Base-by-base conservation (phyloP, 2,113 vertebrate genomes). In the Carassius auratus region DNA sequence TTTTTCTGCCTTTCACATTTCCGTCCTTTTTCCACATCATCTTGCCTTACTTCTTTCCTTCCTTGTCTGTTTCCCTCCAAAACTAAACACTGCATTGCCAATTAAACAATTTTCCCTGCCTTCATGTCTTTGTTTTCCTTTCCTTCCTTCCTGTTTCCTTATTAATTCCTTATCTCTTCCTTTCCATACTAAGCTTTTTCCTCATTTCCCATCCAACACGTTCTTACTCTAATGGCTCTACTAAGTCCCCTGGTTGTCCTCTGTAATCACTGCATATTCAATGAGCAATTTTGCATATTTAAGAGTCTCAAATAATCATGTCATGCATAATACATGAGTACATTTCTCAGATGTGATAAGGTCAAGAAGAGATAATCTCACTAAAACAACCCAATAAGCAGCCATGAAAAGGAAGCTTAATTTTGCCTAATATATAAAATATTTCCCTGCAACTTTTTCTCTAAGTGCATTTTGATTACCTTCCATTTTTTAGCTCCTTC, bases 271-370 rank as follows among this genome's bases (percentile, higher is more conserved):
- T 80, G 36, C 33, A 80, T 80, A 52, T 52, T 52, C 4, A 52
- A 52, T 52, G 13, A 52, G 50, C 50, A 52, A 52, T 52, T 52
- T 52, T 15, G 50, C 50, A 52, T 52, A 42, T 45, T 26, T 62
- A 23, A 48, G 52, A 62, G 59, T 9, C n/a, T 8, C 59, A 64
- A 62, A 64, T 81, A 81, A 81, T 52, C 10, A 36, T 48, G n/a
- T 30, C 15, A 68, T 68, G 79, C 62, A 68, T 81, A 68, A 52
- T 36, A 50, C 62, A 68, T 68, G n/a, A 81, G 57, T 15, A 81
- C 14, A 38, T 48, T 66, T 45, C 61, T 66, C 59, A 62, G 45
- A 19, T 52, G 15, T 8, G 79, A n/a, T 52, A 17, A 81, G 26
- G 19, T 69, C 62, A 33, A 9, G 19, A 52, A 69, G 26, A 52